These are phyloP conservation scores for Microplitis manilae DNA, from an alignment of 2,888 invertebrate genomes.

Conservation along the genomic window DNA sequence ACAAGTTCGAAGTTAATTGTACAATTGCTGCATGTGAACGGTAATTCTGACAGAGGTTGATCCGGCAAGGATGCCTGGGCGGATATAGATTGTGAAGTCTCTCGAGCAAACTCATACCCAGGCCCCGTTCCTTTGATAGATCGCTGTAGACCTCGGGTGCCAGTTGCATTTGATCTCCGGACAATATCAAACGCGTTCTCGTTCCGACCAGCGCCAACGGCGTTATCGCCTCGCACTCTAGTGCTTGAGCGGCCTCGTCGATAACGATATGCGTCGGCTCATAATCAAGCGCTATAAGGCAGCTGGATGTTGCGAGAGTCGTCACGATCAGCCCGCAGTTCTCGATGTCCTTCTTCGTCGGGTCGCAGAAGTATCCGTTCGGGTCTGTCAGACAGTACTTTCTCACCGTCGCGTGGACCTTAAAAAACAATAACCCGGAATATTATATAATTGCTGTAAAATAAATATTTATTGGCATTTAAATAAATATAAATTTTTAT, in stretches of 20 bases:
- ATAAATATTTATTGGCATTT: background rate
- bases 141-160: constrained; percentile 87
- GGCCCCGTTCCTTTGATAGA: constrained; percentile 79
- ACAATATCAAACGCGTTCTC: constrained; percentile 83
- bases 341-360: constrained; percentile 81
- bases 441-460: background rate
- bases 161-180: constrained; percentile 90
- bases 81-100: constrained; percentile 85
- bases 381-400: constrained; percentile 82
- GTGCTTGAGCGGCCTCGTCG: constrained; percentile 90
- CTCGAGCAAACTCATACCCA: constrained; percentile 84
- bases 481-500: constrained; percentile 9
- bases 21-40: constrained; percentile 87
- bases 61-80: constrained; percentile 82
- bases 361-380: constrained; percentile 78
- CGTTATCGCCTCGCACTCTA: constrained; percentile 89
- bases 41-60: constrained; percentile 87
- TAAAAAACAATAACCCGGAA: constrained; percentile 5
- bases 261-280: constrained; percentile 86
- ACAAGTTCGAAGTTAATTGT: constrained; percentile 85
- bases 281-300: constrained; percentile 79
- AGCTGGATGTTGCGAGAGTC: constrained; percentile 85
- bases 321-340: constrained; percentile 82
- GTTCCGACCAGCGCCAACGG: constrained; percentile 83
- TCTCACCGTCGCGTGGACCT: constrained; percentile 64